Conservation (phyloP, 2,888 invertebrate species). For the Lasioglossum malachurum region DNA sequence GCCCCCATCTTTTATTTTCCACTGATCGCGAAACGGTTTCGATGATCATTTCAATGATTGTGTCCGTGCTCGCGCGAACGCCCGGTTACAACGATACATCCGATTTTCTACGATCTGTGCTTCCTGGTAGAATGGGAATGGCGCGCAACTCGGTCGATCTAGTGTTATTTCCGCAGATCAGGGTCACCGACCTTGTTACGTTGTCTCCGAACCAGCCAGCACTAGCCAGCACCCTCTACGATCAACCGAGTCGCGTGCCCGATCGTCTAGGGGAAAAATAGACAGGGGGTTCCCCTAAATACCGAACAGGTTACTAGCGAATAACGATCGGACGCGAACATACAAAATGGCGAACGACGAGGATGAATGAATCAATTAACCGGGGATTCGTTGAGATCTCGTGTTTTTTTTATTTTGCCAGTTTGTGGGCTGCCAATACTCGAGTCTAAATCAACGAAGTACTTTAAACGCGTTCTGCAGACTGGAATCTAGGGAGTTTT, state of each 20-base stretch:
- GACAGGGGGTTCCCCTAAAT: neutral
- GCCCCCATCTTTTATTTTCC: constrained; percentile 10
- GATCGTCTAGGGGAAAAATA: neutral
- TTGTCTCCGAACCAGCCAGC: neutral
- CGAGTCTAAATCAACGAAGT: constrained; percentile 1
- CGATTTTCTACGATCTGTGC: constrained; percentile 1
- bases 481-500: neutral
- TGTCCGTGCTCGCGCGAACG: neutral
- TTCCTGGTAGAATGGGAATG: neutral
- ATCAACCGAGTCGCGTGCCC: constrained; percentile 14
- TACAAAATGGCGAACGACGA: constrained; percentile 29
- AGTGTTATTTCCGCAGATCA: neutral
- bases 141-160: neutral
- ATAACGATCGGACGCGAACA: constrained; percentile 4
- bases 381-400: neutral
- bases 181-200: neutral
- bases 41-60: constrained; percentile 15
- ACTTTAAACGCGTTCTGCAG: neutral
- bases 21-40: constrained; percentile 9
- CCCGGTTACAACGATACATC: constrained; percentile 33
- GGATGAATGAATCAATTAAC: constrained; percentile 15
- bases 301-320: neutral
- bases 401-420: constrained; percentile 20
- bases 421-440: constrained; percentile 8
- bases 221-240: neutral